Evolutionary conservation across 2,113 vertebrate species (phyloP).

Genomic region (Glareola pratincola): DNA sequence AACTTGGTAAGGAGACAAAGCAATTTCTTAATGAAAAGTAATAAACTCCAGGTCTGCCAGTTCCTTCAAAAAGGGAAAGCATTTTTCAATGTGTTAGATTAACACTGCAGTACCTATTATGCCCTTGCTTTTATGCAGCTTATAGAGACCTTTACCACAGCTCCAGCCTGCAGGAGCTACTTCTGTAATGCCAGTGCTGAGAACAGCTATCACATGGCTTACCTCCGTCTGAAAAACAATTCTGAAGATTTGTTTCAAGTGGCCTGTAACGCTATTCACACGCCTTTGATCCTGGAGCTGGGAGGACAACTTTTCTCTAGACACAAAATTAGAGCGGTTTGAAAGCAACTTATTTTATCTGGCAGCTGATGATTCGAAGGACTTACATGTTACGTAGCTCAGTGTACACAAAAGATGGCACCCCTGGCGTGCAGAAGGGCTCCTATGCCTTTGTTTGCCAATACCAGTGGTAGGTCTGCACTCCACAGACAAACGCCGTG

Average conservation of each 20-base stretch:
- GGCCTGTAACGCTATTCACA: background rate
- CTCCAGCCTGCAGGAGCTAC: background rate
- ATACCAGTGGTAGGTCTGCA: background rate
- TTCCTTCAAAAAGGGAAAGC: slow-evolving; percentile 29
- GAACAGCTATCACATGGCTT: background rate
- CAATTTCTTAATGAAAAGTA: background rate
- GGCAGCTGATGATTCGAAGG: background rate
- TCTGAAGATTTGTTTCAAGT: background rate
- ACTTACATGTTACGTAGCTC: background rate
- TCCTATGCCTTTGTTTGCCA: background rate
- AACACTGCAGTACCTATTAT: slow-evolving; percentile 5
- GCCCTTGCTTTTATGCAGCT: background rate
- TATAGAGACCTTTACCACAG: background rate
- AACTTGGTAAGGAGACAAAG: background rate
- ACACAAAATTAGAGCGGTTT: background rate
- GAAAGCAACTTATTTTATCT: background rate
- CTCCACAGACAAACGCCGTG: background rate
- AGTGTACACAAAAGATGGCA: accelerated
- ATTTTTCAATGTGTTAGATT: slow-evolving; percentile 5
- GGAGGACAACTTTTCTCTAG: background rate
- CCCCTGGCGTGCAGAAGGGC: accelerated
- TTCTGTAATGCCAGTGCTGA: background rate
- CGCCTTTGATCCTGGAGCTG: background rate
- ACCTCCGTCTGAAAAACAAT: background rate
- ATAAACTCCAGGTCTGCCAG: background rate